Evolutionary conservation across 2,113 vertebrate genomes (phyloP).

Genomic region (Crotophaga sulcirostris): DNA sequence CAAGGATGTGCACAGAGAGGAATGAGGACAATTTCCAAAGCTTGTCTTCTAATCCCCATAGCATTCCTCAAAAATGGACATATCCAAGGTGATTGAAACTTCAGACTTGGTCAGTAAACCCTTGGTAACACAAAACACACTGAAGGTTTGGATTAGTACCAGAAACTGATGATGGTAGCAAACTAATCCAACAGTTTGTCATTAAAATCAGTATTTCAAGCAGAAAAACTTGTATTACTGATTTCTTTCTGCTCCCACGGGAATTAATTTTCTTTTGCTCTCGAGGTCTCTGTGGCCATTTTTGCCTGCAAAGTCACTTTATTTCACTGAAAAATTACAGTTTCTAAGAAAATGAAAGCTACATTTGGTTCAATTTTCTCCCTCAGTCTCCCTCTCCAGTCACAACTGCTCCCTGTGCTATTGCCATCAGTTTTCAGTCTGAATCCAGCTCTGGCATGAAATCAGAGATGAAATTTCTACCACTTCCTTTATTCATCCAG

Average conservation of each 20-base stretch:
- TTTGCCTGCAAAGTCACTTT: not conserved
- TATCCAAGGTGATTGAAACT: not conserved
- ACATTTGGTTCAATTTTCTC: not conserved
- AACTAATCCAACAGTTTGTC: not conserved
- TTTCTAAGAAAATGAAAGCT: not conserved
- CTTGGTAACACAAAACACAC: not conserved
- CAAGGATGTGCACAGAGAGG: not conserved
- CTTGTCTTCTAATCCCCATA: not conserved
- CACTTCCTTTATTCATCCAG: not conserved
- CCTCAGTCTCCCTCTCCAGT: not conserved
- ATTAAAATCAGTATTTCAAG: not conserved
- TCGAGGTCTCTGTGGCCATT: not conserved
- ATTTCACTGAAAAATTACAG: not conserved
- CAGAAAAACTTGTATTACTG: not conserved
- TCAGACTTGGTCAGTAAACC: not conserved
- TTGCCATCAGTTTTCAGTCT: not conserved
- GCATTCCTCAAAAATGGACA: not conserved
- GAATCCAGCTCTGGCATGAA: not conserved
- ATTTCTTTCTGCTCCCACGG: not conserved
- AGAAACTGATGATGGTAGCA: rapidly evolving
- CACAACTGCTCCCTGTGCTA: not conserved
- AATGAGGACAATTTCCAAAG: not conserved
- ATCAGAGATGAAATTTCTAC: not conserved
- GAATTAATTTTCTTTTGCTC: not conserved
- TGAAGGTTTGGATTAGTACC: not conserved